phyloP scores from a whole-genome alignment of 2,113 vertebrate species.

The Elaphurus davidianus region DNA sequence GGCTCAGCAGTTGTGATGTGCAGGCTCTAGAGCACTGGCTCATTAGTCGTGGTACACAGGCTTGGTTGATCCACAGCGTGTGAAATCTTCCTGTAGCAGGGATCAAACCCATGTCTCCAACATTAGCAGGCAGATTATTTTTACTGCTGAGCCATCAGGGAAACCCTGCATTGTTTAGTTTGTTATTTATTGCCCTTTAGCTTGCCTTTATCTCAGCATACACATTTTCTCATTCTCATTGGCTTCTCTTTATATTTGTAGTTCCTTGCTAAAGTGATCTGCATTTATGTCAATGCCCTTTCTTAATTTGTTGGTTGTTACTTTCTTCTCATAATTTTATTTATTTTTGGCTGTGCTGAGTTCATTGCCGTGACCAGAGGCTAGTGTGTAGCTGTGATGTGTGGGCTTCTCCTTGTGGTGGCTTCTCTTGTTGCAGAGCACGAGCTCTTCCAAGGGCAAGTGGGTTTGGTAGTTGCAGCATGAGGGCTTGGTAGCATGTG shows the following conservation, averaged over 20 bases:
- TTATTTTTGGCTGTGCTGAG: not conserved
- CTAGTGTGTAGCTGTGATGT: not conserved
- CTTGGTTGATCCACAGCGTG: not conserved
- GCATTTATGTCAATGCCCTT: not conserved
- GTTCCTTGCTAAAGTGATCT: not conserved
- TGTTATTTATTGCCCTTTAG: not conserved
- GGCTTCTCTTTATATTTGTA: not conserved
- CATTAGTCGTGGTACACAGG: not conserved
- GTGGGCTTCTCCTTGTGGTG: not conserved
- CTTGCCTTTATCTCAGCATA: not conserved
- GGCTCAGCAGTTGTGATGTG: not conserved
- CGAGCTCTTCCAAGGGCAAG: not conserved
- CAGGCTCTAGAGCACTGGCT: not conserved
- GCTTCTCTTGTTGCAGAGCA: not conserved
- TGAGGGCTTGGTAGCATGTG: accelerated
- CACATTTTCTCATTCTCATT: not conserved
- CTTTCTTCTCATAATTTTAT: not conserved
- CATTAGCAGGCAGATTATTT: not conserved
- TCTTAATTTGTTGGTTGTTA: not conserved
- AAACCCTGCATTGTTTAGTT: not conserved
- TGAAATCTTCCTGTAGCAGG: not conserved
- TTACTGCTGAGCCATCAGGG: not conserved
- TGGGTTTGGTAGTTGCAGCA: not conserved
- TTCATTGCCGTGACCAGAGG: not conserved
- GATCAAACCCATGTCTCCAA: not conserved